These are phyloP conservation scores for Manacus vitellinus DNA, from an alignment of 2,113 vertebrate genomes.

Conservation along the genomic window DNA sequence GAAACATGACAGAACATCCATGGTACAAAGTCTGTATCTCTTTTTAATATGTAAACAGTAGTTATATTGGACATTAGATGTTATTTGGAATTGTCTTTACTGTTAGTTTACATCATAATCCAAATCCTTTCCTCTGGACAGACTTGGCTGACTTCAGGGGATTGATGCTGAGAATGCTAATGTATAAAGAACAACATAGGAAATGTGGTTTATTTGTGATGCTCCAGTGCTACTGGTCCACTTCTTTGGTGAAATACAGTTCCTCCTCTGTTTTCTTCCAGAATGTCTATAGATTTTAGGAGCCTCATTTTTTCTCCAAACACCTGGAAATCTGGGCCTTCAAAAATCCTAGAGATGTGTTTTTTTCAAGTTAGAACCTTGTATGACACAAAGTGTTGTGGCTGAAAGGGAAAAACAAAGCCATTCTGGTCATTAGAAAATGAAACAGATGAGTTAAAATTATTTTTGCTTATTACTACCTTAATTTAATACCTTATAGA, in stretches of 20 bases:
- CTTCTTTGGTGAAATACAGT: not conserved
- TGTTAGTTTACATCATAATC: constrained; percentile 77
- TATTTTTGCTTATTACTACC: not conserved
- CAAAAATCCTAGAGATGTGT: not conserved
- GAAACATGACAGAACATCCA: constrained; percentile 89
- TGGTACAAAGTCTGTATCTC: constrained; percentile 81
- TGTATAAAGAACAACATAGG: not conserved
- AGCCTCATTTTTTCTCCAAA: not conserved
- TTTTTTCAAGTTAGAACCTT: not conserved
- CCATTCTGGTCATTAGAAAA: not conserved
- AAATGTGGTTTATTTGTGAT: not conserved
- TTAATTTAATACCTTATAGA: not conserved
- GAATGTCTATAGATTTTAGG: not conserved
- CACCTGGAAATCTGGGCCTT: not conserved
- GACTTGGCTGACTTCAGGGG: constrained; percentile 17
- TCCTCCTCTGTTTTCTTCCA: not conserved
- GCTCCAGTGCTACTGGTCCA: not conserved
- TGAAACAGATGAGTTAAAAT: not conserved
- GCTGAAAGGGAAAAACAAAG: not conserved
- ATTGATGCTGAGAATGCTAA: not conserved
- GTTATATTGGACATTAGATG: constrained; percentile 82
- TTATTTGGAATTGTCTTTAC: constrained; percentile 77
- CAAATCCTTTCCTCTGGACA: constrained; percentile 27
- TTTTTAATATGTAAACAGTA: constrained; percentile 86
- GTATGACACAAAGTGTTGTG: not conserved